These are phyloP conservation scores for Scleropages formosus DNA, from an alignment of 2,797 vertebrate species.

Conservation along the genomic window DNA sequence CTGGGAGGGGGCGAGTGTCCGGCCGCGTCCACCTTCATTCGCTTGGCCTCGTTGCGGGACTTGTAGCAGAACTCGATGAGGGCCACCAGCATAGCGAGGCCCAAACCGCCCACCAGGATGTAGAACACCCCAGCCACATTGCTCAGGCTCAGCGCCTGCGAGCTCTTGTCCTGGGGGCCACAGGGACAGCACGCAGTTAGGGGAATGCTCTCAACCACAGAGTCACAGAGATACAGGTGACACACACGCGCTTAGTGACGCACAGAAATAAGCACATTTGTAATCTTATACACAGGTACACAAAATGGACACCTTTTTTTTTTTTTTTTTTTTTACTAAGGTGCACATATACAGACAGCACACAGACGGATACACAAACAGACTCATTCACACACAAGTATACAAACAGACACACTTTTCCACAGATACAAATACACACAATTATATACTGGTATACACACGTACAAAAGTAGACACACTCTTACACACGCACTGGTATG, in stretches of 20 bases:
- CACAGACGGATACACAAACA: too few species aligned
- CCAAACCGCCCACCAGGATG: slow-evolving; percentile 96
- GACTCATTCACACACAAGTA: too few species aligned
- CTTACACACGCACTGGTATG: not conserved
- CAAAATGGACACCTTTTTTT: too few species aligned
- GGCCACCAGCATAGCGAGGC: slow-evolving; percentile 97
- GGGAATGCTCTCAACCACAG: slow-evolving; percentile 22
- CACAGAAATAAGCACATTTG: not conserved
- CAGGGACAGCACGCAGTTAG: slow-evolving; percentile 52
- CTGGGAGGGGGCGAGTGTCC: slow-evolving; percentile 59
- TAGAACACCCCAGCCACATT: slow-evolving; percentile 98
- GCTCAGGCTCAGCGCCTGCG: slow-evolving; percentile 94
- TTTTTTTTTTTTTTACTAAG: too few species aligned
- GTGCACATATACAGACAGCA: too few species aligned
- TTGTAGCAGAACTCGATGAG: slow-evolving; percentile 99
- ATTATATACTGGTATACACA: not conserved
- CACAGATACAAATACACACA: not conserved
- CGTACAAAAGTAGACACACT: too few species aligned
- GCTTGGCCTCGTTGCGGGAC: slow-evolving; percentile 97
- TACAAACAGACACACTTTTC: not conserved
- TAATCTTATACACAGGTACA: too few species aligned
- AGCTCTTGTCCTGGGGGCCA: slow-evolving; percentile 87
- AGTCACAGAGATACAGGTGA: not conserved
- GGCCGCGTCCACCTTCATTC: slow-evolving; percentile 97
- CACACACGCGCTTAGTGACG: slow-evolving; percentile 3